A percentile compares a stretch with the other conserved stretches of the same genome.
Conservation (phyloP, 2,797 vertebrate species). For the Molothrus ater region DNA sequence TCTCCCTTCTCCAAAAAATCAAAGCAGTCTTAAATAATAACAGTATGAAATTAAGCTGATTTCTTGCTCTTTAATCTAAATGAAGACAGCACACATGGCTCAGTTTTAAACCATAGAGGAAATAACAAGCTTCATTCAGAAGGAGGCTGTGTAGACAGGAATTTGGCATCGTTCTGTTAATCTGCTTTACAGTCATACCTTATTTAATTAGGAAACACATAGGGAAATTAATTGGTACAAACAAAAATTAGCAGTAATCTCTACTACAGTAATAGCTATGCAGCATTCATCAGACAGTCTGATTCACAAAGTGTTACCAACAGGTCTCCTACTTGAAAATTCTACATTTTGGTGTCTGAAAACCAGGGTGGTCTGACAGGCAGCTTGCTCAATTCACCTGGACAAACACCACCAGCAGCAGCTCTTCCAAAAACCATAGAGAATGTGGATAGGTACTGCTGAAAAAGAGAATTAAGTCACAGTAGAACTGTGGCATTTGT, state of each 20-base stretch:
- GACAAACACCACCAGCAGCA: neutral
- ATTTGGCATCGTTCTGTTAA: conserved; percentile 6
- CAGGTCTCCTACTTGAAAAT: neutral
- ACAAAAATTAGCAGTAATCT: neutral
- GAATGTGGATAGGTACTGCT: neutral
- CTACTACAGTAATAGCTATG: neutral
- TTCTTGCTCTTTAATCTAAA: conserved; percentile 14
- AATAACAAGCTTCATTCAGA: conserved; percentile 1
- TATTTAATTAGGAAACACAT: conserved; percentile 11
- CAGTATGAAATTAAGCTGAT: conserved; percentile 4
- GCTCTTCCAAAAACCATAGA: neutral
- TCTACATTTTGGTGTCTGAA: neutral
- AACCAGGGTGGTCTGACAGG: neutral
- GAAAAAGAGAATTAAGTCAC: neutral
- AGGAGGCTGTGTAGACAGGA: neutral
- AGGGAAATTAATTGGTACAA: conserved; percentile 8
- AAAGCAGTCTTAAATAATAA: neutral
- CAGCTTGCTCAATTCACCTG: neutral
- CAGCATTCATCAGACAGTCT: neutral
- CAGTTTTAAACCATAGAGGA: neutral
- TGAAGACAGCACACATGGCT: neutral
- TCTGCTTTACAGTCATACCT: conserved; percentile 12
- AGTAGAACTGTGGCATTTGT: neutral
- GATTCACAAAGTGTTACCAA: neutral
- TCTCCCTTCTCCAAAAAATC: neutral